Base-by-base conservation (phyloP, 2,888 invertebrate genomes). In the Sesia apiformis region DNA sequence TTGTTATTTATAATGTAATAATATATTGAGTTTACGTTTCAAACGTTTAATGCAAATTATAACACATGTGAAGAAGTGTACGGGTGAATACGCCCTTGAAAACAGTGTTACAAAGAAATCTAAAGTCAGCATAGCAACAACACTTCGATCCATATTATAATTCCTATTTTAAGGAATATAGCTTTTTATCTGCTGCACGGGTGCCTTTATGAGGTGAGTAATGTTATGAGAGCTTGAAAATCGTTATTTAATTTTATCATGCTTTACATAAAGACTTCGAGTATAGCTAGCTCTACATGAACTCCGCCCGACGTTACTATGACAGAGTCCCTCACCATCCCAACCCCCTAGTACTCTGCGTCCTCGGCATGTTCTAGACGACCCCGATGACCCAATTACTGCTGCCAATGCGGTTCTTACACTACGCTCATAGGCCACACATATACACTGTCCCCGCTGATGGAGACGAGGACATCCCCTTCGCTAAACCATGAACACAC, bases 101-200 rank as follows among this genome's bases (percentile, higher is more conserved):
- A 84, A 80, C 70, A 63, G 78, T 79, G 79, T 77, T 74, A 71
- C 78, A 79, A 77, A 77, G 84, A 84, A 55, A 74, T 79, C 78
- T 78, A 71, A 78, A 81, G 80, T 84, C 83, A 82, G 88, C 88
- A 83, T 88, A 87, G 88, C 86, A 88, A 88, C 88, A 88, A 80
- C 74, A 72, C 71, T 81, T 76, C 69, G 70, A 74, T 73, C 70
- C 67, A 60, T 76, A 40, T 5, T 38, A 71, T 66, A 76, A 70
- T 72, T 75, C 72, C 65, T 77, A 75, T 74, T 81, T 72, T 67
- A 67, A 68, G 67, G 72, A 68, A 73, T 72, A 73, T 70, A 66
- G 60, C 60, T 66, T 65, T 58, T 62, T 70, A 59, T 70, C 66
- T 61, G 63, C 62, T 66, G 66, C 61, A 66, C 70, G 64, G 73